Evolutionary conservation across 2,888 invertebrate species (phyloP), one percentile per base, ranked within the genome.

Genomic region (Cacoxenus indagator): DNA sequence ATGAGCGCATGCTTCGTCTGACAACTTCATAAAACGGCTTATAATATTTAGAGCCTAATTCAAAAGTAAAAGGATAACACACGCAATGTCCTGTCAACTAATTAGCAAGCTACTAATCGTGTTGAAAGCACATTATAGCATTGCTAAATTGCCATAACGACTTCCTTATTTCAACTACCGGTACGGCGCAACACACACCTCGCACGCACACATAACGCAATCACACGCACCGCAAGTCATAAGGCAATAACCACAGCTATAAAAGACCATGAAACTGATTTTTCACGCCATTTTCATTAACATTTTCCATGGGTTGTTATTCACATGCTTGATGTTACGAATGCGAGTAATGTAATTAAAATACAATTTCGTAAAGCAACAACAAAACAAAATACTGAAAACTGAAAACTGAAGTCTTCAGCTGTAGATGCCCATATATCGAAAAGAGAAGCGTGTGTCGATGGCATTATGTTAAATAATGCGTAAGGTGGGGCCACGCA

Each of bases 221-320:
- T 8, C 9, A 19, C 37, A 46, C n/a, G 22, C 57, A 22, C 51
- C 65, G 6, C 55, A 2, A 8, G 2, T 2, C 37, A 61, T 11
- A 37, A 61, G 61, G 29, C 43, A 83, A 79, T 81, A 81, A 81
- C 82, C 83, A 83, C 76, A 64, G 76, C 78, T 73, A 81, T 81
- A 83, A 81, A 81, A 82, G 74, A n/a, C 78, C 83, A 82, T 81
- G 83, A 81, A 83, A 83, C 80, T 83, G 80, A 81, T 81, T 81
- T 81, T 81, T 81, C 80, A 81, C 80, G 80, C 80, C 80, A 83
- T 83, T 81, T 83, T 81, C 83, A 75, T 83, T 81, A 75, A 74
- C 80, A 77, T 67, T 67, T 54, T 55, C 1, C 51, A 1, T 19
- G 8, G 14, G 8, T 22, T 2, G 6, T 48, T 48, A 17, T 2